A percentile compares a stretch with the other conserved stretches of the same genome.
phyloP scores from a whole-genome alignment of 2,113 vertebrate species.

The Siphamia tubifer region DNA sequence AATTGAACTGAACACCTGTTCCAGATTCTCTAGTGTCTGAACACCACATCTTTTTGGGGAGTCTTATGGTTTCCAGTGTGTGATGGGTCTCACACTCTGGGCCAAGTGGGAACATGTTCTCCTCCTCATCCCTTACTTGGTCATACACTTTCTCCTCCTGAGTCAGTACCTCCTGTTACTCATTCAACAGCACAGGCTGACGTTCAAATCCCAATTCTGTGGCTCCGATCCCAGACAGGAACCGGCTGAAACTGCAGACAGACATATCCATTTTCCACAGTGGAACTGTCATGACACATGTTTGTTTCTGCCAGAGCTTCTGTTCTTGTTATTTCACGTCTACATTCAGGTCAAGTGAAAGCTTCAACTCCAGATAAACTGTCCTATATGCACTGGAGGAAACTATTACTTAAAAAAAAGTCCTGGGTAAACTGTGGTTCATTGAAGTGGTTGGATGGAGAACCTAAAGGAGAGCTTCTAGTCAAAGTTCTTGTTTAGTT shows the following conservation, averaged over 20 bases:
- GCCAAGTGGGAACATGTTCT: too few relatives aligned
- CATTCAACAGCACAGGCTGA: not conserved
- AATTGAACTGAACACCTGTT: conserved; percentile 35
- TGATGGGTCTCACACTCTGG: too few relatives aligned
- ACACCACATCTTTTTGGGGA: not conserved
- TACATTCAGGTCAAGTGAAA: not conserved
- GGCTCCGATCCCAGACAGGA: not conserved
- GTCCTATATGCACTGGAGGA: too few relatives aligned
- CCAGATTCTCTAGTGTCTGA: too few relatives aligned
- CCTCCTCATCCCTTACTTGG: not conserved
- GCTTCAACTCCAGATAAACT: too few relatives aligned
- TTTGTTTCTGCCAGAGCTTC: not conserved
- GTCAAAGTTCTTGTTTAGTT: too few relatives aligned
- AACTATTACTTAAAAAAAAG: too few relatives aligned
- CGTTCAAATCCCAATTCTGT: not conserved
- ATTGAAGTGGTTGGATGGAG: too few relatives aligned
- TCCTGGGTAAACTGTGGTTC: too few relatives aligned
- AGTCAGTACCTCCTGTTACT: not conserved
- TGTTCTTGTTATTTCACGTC: not conserved
- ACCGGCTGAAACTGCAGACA: not conserved
- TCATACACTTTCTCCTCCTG: not conserved
- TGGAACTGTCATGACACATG: not conserved
- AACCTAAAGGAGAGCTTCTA: too few relatives aligned
- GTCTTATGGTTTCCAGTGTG: not conserved
- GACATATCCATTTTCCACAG: not conserved